A percentile compares a stretch with the other conserved stretches of the same genome.
Conservation (phyloP, 2,113 vertebrate species). For the Hyperoodon ampullatus region DNA sequence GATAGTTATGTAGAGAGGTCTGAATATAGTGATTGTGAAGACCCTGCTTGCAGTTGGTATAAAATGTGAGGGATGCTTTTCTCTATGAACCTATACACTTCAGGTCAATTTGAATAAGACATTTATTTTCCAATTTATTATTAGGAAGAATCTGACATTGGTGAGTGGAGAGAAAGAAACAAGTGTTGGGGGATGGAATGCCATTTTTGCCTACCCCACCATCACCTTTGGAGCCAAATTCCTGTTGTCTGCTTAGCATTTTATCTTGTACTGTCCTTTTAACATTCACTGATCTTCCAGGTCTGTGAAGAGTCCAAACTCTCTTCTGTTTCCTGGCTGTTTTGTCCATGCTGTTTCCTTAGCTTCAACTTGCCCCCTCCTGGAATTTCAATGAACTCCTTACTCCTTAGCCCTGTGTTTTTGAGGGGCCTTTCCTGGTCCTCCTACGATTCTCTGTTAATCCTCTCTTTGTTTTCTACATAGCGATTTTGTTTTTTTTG, state of each 20-base stretch:
- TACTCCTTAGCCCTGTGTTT: neutral
- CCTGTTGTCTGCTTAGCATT: neutral
- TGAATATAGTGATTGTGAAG: neutral
- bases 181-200: too few species aligned
- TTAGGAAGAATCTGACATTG: neutral
- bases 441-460: neutral
- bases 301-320: neutral
- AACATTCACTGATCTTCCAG: neutral
- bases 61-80: neutral
- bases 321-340: neutral
- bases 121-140: neutral
- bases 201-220: fast-evolving
- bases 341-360: neutral
- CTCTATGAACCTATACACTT: neutral
- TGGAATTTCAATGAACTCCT: neutral
- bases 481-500: neutral
- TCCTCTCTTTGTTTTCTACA: neutral
- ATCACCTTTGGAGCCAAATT: neutral
- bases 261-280: neutral
- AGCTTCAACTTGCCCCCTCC: neutral
- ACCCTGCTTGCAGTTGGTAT: neutral
- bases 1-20: neutral
- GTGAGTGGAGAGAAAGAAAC: neutral
- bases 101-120: neutral
- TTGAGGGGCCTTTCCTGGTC: neutral